These are phyloP conservation scores for Bombus ignitus DNA, from an alignment of 1,140 invertebrate genomes.

Conservation along the genomic window DNA sequence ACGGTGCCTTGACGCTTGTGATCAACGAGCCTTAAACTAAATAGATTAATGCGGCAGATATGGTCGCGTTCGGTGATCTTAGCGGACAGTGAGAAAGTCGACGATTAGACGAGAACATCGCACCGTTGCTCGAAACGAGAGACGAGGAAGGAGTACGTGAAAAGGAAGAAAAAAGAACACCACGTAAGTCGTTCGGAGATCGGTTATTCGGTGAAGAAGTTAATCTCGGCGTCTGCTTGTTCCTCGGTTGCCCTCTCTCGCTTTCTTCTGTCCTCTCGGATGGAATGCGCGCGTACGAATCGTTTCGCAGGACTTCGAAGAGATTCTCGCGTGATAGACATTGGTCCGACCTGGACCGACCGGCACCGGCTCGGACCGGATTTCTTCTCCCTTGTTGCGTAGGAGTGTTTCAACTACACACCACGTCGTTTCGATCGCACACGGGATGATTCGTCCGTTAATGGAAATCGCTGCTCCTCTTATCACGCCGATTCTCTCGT, in stretches of 20 bases:
- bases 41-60: constrained; percentile 57
- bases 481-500: constrained; percentile 70
- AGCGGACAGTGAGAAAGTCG: constrained; percentile 30
- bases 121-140: neutral
- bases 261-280: constrained; percentile 30
- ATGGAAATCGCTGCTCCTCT: constrained; percentile 76
- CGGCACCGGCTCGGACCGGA: constrained; percentile 52
- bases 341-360: constrained; percentile 51
- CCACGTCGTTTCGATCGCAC: neutral
- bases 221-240: constrained; percentile 59
- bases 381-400: constrained; percentile 53
- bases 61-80: constrained; percentile 43
- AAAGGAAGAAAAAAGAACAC: constrained; percentile 14
- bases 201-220: constrained; percentile 71
- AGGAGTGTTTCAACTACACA: constrained; percentile 29
- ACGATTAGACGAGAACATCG: neutral
- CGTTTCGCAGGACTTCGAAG: constrained; percentile 44
- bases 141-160: neutral
- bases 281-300: constrained; percentile 60
- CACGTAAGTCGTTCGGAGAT: constrained; percentile 41
- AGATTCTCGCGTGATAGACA: constrained; percentile 62
- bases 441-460: constrained; percentile 39
- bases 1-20: constrained; percentile 1
- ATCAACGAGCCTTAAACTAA: constrained; percentile 56
- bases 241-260: constrained; percentile 10